phyloP scores from a whole-genome alignment of 2,797 vertebrate genomes.

The Martes flavigula region DNA sequence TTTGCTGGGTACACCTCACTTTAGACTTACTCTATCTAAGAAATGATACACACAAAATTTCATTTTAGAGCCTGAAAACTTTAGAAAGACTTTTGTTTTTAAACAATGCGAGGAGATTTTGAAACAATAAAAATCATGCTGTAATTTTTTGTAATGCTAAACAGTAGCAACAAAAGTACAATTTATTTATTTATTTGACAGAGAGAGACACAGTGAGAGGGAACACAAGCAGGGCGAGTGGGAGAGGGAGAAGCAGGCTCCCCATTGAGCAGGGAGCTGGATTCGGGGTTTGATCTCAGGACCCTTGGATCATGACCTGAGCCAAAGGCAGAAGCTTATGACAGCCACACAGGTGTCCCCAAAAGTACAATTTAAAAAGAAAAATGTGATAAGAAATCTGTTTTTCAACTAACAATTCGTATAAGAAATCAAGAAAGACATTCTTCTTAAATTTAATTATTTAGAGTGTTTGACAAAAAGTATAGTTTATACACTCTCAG shows the following conservation, averaged over 20 bases:
- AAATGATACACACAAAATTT: background rate
- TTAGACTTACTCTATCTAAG: background rate
- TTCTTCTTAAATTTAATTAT: background rate
- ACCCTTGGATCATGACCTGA: no score
- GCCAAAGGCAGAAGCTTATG: no score
- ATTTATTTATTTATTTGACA: background rate
- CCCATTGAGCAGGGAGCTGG: accelerated
- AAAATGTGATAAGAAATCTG: background rate
- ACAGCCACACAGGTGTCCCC: no score
- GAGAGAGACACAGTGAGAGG: no score
- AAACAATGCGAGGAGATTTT: background rate
- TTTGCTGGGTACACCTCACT: background rate
- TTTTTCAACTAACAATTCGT: background rate
- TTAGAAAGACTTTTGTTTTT: background rate
- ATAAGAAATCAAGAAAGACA: background rate
- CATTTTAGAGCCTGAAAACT: background rate
- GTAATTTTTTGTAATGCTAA: background rate
- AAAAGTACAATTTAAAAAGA: background rate
- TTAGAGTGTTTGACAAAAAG: background rate
- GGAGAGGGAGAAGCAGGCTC: no score
- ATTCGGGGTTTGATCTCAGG: no score
- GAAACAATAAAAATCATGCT: background rate
- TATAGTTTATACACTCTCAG: background rate
- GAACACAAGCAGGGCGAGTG: no score
- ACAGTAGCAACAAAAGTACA: background rate